These are phyloP conservation scores for Sarcophilus harrisii DNA, from an alignment of 2,797 vertebrate genomes.

Conservation along the genomic window DNA sequence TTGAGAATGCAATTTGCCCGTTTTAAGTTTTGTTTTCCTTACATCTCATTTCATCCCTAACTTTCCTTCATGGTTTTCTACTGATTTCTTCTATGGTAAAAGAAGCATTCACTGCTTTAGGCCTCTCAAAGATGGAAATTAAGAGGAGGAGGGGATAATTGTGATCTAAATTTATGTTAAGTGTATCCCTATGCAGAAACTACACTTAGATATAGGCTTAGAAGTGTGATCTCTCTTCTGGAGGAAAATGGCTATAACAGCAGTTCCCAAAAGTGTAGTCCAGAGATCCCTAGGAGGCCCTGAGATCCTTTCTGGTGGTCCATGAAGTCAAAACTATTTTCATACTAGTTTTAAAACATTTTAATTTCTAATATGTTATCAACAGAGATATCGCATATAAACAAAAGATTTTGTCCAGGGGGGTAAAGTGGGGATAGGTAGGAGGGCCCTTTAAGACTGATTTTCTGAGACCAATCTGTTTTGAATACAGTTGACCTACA, in stretches of 20 bases:
- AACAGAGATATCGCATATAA: background rate
- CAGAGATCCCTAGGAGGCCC: background rate
- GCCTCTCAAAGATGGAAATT: background rate
- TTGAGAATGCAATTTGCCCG: background rate
- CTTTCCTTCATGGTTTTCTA: background rate
- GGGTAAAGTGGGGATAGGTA: background rate
- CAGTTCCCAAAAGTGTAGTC: background rate
- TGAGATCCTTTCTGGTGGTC: background rate
- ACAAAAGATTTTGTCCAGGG: background rate
- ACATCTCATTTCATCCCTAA: background rate
- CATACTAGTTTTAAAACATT: background rate
- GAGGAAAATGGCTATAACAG: background rate
- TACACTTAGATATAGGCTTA: background rate
- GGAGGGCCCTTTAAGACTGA: background rate
- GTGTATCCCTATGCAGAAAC: too few species aligned
- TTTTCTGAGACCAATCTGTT: background rate
- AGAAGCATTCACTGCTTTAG: background rate
- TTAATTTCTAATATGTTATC: too few species aligned
- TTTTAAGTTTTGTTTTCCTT: background rate
- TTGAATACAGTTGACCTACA: background rate
- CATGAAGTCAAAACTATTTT: background rate
- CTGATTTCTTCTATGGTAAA: background rate
- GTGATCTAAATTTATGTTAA: background rate
- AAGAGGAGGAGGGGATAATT: background rate
- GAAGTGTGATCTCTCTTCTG: background rate